Evolutionary conservation across 2,113 vertebrate species (phyloP), one percentile per base, ranked within the genome.

Genomic region (Atractosteus spatula): DNA sequence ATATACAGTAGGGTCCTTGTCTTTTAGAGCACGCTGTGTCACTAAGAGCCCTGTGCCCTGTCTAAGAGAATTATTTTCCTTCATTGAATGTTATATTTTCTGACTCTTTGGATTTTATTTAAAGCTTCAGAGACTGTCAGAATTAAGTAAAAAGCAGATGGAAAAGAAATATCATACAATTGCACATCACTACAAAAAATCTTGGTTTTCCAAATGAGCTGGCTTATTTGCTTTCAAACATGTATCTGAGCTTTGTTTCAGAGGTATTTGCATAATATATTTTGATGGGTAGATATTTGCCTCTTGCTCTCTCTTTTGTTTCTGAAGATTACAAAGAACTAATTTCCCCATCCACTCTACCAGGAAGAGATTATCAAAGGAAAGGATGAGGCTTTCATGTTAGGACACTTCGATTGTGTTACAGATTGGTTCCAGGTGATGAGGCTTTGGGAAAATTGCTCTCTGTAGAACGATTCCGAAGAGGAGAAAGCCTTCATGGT

Each of bases 391-490:
- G 89, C 89, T 94, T 94, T 94, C 91, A 83, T 42, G 91, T 91
- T 84, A 86, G 92, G 89, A 90, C 89, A 88, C 88, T 90, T 91
- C 88, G 88, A 89, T 89, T 89, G 79, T 89, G 84, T 92, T 92
- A 91, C 76, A 92, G 89, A 94, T 92, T 92, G 86, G 85, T 96
- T 96, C 92, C 92, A 95, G 93, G 93, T 92, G 91, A 93, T 83
- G 86, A 85, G 84, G 91, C 91, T 93, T 92, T 90, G 82, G 82
- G 81, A 88, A 91, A 91, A 91, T 91, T 91, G 86, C 88, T 86
- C 82, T 91, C 86, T 77, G 77, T 80, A 82, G 81, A 87, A 81
- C 10, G 76, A 84, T 82, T 78, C 86, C 69, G 76, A 81, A 84
- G 89, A 80, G 82, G 82, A 85, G 80, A 73, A 81, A 88, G 85